Conservation (phyloP, 2,113 vertebrate genomes). For the Sinosuthora webbiana region DNA sequence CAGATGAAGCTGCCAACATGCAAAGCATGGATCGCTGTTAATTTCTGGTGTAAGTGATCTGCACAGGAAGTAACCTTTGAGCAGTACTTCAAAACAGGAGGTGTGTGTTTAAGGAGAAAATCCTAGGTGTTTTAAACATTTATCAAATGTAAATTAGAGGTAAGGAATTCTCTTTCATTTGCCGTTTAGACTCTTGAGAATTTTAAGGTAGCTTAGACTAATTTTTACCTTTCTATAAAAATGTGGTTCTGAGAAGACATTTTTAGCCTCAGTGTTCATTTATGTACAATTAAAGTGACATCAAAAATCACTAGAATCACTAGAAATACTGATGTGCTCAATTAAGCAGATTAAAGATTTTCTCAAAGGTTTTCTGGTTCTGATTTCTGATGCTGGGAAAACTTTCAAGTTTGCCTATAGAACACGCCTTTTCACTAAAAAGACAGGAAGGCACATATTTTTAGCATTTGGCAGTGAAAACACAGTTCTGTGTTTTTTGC, state of each 20-base stretch:
- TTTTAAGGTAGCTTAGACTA: neutral
- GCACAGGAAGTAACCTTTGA: neutral
- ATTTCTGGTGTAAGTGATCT: neutral
- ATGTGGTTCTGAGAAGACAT: neutral
- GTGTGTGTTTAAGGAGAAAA: neutral
- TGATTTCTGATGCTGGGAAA: neutral
- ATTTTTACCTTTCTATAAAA: neutral
- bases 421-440: neutral
- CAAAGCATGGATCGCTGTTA: neutral
- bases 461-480: neutral
- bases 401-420: neutral
- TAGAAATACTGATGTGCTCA: neutral
- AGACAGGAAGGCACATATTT: neutral
- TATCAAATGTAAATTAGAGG: neutral
- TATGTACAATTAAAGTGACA: neutral
- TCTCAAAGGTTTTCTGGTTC: neutral
- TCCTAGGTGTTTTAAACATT: neutral
- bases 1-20: neutral
- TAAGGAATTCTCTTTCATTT: neutral
- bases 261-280: neutral
- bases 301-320: neutral
- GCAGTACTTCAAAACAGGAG: neutral
- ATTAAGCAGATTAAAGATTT: neutral
- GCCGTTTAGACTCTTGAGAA: neutral
- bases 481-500: neutral